Evolutionary conservation across 2,797 vertebrate species (phyloP).

Genomic region (Parambassis ranga): DNA sequence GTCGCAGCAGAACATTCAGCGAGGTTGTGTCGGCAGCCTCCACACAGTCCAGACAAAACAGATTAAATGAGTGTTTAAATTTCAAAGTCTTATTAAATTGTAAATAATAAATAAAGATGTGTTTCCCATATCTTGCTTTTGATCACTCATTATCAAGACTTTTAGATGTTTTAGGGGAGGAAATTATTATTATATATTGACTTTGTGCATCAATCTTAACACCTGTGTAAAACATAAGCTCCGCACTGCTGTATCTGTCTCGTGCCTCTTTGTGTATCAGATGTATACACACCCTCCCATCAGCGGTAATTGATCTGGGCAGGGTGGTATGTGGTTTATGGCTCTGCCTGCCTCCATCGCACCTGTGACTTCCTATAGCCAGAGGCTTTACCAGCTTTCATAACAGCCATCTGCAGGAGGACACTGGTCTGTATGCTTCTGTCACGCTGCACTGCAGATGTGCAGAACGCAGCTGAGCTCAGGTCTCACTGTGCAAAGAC

Average conservation of each 20-base stretch:
- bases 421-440: slow-evolving; percentile 5
- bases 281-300: slow-evolving; percentile 7
- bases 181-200: too few species aligned
- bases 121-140: too few species aligned
- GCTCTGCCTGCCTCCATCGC: slow-evolving; percentile 48
- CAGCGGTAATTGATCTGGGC: slow-evolving; percentile 46
- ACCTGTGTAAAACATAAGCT: too few species aligned
- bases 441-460: slow-evolving; percentile 9
- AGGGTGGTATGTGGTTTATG: slow-evolving; percentile 23
- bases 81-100: too few species aligned
- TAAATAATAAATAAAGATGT: too few species aligned
- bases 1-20: neutral
- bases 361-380: slow-evolving; percentile 67
- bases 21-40: too few species aligned
- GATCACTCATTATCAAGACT: too few species aligned
- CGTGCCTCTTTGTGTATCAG: neutral
- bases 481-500: neutral
- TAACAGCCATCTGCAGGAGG: slow-evolving; percentile 33
- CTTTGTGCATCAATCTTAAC: too few species aligned
- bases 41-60: too few species aligned
- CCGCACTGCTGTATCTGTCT: neutral
- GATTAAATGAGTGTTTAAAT: too few species aligned
- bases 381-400: slow-evolving; percentile 44
- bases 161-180: too few species aligned
- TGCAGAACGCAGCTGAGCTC: neutral